These are phyloP conservation scores for Rhinophrynus dorsalis DNA, from an alignment of 2,797 vertebrate species.

Conservation along the genomic window DNA sequence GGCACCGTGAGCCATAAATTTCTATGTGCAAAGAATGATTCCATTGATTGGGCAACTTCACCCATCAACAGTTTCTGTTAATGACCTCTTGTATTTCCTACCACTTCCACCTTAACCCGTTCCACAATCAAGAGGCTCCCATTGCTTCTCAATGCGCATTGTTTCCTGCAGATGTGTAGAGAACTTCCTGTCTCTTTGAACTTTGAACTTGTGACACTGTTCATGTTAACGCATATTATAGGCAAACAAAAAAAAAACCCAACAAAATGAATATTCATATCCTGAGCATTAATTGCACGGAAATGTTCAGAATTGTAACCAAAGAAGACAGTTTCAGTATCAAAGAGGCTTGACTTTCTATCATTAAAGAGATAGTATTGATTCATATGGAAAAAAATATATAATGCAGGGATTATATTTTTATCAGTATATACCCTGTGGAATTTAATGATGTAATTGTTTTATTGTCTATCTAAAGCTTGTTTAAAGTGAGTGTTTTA, in stretches of 20 bases:
- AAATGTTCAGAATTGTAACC: not conserved
- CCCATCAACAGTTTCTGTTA: conserved; percentile 6
- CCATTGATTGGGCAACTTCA: conserved; percentile 33
- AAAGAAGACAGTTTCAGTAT: not conserved
- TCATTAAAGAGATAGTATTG: no score
- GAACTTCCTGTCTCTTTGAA: conserved; percentile 15
- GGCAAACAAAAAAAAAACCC: no score
- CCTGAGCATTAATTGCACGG: not conserved
- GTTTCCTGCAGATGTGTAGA: not conserved
- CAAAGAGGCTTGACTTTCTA: not conserved
- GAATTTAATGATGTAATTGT: not conserved
- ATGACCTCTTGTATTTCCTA: conserved; percentile 28
- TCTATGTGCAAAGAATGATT: conserved; percentile 32
- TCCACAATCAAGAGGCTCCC: not conserved
- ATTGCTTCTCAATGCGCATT: not conserved
- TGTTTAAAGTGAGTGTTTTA: no score
- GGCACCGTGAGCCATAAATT: conserved; percentile 21
- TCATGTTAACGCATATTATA: not conserved
- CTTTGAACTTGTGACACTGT: not conserved
- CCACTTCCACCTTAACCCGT: conserved; percentile 16
- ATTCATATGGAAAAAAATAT: no score
- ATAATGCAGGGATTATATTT: no score
- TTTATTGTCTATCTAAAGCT: no score
- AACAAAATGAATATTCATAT: not conserved
- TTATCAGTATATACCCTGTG: not conserved